Percentiles rank a stretch among this genome's conserved stretches.
phyloP scores from a whole-genome alignment of 2,797 vertebrate species.

The Acridotheres tristis region DNA sequence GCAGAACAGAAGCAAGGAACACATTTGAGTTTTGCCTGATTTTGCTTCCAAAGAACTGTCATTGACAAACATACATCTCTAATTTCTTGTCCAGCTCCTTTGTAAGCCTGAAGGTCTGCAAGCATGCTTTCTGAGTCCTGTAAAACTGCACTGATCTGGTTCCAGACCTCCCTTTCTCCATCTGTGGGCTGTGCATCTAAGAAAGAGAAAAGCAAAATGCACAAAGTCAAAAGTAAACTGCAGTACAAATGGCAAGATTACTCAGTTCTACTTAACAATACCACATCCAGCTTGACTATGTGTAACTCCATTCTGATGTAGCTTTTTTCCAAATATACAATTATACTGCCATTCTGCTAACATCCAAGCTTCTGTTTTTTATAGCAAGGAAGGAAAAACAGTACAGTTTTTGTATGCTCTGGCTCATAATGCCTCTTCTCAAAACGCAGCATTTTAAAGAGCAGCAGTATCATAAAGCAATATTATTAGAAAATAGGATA shows the following conservation, averaged over 20 bases:
- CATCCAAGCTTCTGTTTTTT: not conserved
- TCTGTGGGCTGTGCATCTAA: conserved; percentile 97
- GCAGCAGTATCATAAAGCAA: conserved; percentile 23
- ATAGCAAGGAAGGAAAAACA: not conserved
- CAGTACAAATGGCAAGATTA: not conserved
- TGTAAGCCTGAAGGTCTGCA: conserved; percentile 92
- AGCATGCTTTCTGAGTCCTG: conserved; percentile 97
- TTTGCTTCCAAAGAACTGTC: not conserved
- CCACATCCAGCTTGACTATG: not conserved
- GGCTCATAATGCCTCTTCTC: conserved; percentile 22
- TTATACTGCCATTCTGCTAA: not conserved
- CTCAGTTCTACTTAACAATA: not conserved
- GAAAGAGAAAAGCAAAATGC: conserved; percentile 48
- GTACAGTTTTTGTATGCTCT: not conserved
- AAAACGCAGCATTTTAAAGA: not conserved
- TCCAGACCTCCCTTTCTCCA: conserved; percentile 93
- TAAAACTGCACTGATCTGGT: conserved; percentile 95
- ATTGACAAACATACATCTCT: conserved; percentile 85
- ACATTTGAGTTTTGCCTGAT: not conserved
- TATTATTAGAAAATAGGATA: conserved; percentile 1
- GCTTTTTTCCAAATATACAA: not conserved
- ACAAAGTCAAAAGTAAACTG: not conserved
- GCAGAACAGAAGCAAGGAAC: conserved; percentile 5
- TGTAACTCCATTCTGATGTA: not conserved
- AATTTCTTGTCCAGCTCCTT: conserved; percentile 97